phyloP scores from a whole-genome alignment of 2,113 vertebrate genomes.

The Cricetomys ansorgei region DNA sequence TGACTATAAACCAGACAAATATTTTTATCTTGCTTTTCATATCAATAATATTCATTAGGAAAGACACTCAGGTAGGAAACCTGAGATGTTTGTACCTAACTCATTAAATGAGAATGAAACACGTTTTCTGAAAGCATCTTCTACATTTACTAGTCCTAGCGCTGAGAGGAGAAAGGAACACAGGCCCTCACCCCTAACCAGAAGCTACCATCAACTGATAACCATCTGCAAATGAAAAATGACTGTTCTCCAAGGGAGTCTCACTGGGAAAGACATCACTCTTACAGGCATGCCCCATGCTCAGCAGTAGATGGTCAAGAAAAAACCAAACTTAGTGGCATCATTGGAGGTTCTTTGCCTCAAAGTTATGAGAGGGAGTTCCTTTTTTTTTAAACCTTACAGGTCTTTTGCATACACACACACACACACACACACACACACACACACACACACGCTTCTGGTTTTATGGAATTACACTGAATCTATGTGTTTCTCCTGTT shows the following conservation, averaged over 20 bases:
- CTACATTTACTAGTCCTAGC: neutral
- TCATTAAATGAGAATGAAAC: conserved; percentile 47
- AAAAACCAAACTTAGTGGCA: neutral
- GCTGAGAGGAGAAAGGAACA: neutral
- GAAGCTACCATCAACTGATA: neutral
- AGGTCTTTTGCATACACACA: neutral
- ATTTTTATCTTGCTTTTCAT: conserved; percentile 40
- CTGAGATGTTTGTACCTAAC: neutral
- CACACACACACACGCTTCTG: neutral
- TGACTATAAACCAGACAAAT: conserved; percentile 8
- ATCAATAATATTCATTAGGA: neutral
- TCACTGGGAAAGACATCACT: neutral
- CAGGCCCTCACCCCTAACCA: neutral
- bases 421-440: neutral
- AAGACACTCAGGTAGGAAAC: neutral
- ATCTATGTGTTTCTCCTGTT: neutral
- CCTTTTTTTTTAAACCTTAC: neutral
- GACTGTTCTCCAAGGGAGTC: neutral
- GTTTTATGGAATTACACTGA: neutral
- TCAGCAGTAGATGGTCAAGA: neutral
- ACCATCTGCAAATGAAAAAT: neutral
- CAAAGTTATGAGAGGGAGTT: neutral
- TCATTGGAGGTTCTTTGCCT: neutral
- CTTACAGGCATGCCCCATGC: neutral
- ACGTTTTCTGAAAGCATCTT: conserved; percentile 42